Evolutionary conservation across 2,113 vertebrate genomes (phyloP), one percentile per base, ranked within the genome.

Genomic region (Anarhynchus alexandrinus): DNA sequence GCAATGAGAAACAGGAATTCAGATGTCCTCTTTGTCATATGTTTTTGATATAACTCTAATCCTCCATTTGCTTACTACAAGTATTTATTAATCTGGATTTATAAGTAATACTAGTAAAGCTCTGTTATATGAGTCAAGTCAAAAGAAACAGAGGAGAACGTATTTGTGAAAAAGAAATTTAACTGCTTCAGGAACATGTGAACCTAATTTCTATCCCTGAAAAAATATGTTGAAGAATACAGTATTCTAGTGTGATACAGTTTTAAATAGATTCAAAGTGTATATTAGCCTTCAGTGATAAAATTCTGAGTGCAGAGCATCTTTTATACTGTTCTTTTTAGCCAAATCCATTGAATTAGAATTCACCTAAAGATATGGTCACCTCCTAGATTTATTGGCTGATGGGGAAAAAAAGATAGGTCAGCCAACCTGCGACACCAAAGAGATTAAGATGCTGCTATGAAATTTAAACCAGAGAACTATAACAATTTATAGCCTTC

Each of bases 1-100:
- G 95, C 91, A 97, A 96, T 95, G 97, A 97, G 96, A 97, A 97
- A 91, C 78, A 95, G 96, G 91, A 97, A 96, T 94, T 97, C 94
- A 97, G 94, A 90, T 95, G 89, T 91, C 93, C 55, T 86, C 47
- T 90, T 83, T 89, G 74, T 73, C 67, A 49, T 17, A 43, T 90
- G 70, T 36, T 96, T 95, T 92, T 65, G 57, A 36, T 86, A 88
- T 45, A 91, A 84, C 27, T 78, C 64, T 62, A 85, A 69, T 30
- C 38, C 7, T 17, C 32, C 32, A n/a, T 61, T 70, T 82, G 38
- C n/a, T 69, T 62, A 42, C 62, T 82, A 61, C 17, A 78, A 69
- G 16, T 78, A 69, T 29, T 89, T 45, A 57, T 62, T 73, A 55
- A 55, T 38, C 21, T 78, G 40, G 21, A 76, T 91, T 88, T 90